Percentiles rank a stretch among this genome's conserved stretches.
Evolutionary conservation across 2,113 vertebrate genomes (phyloP).

Genomic region (Tursiops truncatus): DNA sequence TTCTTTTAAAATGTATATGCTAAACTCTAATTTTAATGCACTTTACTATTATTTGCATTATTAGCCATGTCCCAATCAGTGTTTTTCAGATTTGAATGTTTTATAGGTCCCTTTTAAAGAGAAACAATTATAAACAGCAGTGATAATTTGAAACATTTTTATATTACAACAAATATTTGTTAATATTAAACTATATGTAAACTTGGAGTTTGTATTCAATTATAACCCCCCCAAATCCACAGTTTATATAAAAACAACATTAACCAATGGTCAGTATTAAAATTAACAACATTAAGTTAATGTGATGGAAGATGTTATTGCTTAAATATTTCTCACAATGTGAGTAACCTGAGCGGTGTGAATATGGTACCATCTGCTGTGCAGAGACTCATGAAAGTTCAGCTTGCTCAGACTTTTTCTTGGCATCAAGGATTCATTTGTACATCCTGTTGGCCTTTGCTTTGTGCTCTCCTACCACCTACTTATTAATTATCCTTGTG

Average conservation of each 20-base stretch:
- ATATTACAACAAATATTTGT: background rate
- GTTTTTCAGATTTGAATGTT: background rate
- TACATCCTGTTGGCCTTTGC: background rate
- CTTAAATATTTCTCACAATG: background rate
- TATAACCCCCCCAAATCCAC: background rate
- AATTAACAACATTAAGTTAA: background rate
- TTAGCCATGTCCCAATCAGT: background rate
- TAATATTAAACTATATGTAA: background rate
- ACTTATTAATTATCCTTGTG: background rate
- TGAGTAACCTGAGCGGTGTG: background rate
- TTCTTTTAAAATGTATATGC: background rate
- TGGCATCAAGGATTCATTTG: background rate
- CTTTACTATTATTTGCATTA: background rate
- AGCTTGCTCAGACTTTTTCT: background rate
- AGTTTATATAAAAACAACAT: background rate
- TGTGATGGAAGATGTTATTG: rapidly evolving
- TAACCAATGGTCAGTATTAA: background rate
- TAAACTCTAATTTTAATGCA: background rate
- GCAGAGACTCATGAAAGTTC: background rate
- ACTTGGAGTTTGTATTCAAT: background rate
- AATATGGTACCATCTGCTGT: too few species aligned
- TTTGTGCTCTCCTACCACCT: background rate
- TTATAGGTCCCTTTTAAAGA: background rate
- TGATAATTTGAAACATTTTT: background rate
- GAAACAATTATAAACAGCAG: background rate